phyloP scores from a whole-genome alignment of 2,888 invertebrate genomes.

The Nebria salina region DNA sequence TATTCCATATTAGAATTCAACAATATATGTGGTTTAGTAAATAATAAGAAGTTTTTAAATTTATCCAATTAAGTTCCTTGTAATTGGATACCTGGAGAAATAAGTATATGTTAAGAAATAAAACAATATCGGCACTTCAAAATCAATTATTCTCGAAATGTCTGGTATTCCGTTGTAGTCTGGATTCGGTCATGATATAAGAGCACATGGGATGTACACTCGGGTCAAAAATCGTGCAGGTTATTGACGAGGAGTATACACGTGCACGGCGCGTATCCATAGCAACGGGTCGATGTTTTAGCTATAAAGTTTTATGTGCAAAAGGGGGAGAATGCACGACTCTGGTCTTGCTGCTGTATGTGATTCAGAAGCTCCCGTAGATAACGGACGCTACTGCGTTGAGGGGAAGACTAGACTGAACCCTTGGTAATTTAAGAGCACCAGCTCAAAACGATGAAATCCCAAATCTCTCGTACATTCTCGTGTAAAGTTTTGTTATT shows the following conservation, averaged over 20 bases:
- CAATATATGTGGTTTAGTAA: no score
- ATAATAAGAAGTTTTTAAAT: no score
- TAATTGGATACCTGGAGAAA: no score
- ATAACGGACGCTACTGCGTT: not conserved
- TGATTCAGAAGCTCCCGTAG: not conserved
- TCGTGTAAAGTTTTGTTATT: not conserved
- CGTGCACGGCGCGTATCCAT: conserved; percentile 59
- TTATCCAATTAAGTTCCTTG: no score
- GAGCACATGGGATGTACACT: not conserved
- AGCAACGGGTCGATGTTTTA: conserved; percentile 63
- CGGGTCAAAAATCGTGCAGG: conserved; percentile 11
- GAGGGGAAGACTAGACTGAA: not conserved
- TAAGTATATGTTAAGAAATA: no score
- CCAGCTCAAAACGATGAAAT: not conserved
- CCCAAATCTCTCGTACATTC: not conserved
- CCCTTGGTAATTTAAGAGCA: not conserved
- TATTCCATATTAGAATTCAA: no score
- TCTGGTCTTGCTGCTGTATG: conserved; percentile 50
- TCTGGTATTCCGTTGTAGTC: no score
- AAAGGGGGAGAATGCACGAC: conserved; percentile 60
- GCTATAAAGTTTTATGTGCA: conserved; percentile 64
- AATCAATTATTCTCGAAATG: no score
- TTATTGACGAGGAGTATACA: conserved; percentile 50
- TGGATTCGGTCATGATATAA: not conserved
- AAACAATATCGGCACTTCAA: no score